Evolutionary conservation across 2,888 invertebrate genomes (phyloP).

Genomic region (Periphyllus acericola): DNA sequence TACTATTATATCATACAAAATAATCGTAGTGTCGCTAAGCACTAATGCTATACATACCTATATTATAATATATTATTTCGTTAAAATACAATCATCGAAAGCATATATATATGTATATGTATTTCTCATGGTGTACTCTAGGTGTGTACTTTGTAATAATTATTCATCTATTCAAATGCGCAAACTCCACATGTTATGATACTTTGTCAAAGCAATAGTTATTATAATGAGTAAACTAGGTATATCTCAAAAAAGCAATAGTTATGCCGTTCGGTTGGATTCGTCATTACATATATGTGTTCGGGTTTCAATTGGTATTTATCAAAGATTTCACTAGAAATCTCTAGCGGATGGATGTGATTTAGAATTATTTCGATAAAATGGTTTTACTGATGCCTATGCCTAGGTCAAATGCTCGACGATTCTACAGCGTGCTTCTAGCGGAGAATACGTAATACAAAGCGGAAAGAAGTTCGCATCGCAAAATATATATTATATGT

Average conservation of each 20-base stretch:
- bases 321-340: not conserved
- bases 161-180: not conserved
- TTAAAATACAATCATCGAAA: not conserved
- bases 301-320: not conserved
- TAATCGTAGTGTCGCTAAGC: not conserved
- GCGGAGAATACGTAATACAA: slow-evolving; percentile 51
- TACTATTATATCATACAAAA: not conserved
- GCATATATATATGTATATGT: not conserved
- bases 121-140: not conserved
- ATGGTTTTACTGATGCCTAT: not conserved
- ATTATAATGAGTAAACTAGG: not conserved
- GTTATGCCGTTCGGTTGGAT: not conserved
- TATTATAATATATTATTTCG: not conserved
- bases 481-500: slow-evolving; percentile 4
- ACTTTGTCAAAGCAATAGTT: not conserved
- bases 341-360: not conserved
- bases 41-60: not conserved
- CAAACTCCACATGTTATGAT: not conserved
- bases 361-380: not conserved
- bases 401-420: slow-evolving; percentile 38
- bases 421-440: slow-evolving; percentile 60
- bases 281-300: not conserved
- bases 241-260: not conserved
- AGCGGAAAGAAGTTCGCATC: slow-evolving; percentile 58
- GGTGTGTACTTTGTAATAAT: not conserved